Percentiles rank a stretch among this genome's conserved stretches.
These are phyloP conservation scores for Salticus scenicus DNA, from an alignment of 2,888 invertebrate species.

Conservation along the genomic window DNA sequence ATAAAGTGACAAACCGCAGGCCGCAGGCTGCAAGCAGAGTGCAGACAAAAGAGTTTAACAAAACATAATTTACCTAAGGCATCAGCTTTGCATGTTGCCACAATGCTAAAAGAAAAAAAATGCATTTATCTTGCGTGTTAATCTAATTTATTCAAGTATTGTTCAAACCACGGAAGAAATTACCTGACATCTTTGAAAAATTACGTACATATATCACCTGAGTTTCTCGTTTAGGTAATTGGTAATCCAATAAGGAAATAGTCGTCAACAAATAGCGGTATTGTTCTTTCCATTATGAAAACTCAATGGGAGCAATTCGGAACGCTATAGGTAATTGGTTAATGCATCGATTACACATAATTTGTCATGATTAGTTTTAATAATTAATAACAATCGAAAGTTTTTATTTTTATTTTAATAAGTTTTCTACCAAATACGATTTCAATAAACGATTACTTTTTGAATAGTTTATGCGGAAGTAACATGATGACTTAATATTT, in stretches of 20 bases:
- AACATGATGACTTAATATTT: too few relatives aligned
- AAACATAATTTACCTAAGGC: too few relatives aligned
- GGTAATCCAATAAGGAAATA: neutral
- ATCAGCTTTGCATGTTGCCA: too few relatives aligned
- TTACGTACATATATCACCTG: neutral
- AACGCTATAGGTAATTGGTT: neutral
- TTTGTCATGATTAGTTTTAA: neutral
- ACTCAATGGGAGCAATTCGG: neutral
- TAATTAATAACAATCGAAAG: neutral
- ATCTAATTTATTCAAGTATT: slow-evolving; percentile 3
- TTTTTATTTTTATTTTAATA: too few relatives aligned
- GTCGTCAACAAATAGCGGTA: neutral
- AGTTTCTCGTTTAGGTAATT: neutral
- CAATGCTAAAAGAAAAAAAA: too few relatives aligned
- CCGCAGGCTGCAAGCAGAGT: too few relatives aligned
- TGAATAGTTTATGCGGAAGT: too few relatives aligned
- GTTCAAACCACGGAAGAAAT: neutral
- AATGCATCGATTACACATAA: neutral
- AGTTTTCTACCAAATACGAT: too few relatives aligned
- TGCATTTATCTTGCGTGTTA: neutral
- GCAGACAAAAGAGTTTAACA: too few relatives aligned
- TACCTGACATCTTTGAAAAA: neutral
- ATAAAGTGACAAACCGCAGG: too few relatives aligned
- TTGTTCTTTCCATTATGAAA: neutral
- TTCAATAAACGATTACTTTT: too few relatives aligned